phyloP scores from a whole-genome alignment of 2,113 vertebrate genomes.

The Gulo gulo region DNA sequence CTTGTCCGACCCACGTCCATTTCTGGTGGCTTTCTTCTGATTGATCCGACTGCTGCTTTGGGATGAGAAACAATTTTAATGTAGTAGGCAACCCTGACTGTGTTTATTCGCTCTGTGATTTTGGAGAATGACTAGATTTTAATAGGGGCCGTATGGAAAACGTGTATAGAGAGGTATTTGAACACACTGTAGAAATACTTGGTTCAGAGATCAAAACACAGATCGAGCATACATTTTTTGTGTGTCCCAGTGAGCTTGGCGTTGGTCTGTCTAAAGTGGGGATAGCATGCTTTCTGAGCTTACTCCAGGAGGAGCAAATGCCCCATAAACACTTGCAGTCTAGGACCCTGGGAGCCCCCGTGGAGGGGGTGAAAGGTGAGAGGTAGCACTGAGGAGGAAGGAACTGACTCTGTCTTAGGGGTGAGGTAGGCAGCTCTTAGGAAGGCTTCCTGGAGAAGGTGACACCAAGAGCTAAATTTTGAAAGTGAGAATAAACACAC shows the following conservation, averaged over 20 bases:
- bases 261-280: not conserved
- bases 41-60: not conserved
- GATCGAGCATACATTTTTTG: not conserved
- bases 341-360: not conserved
- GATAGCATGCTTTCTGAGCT: not conserved
- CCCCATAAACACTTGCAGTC: not conserved
- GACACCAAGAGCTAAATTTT: not conserved
- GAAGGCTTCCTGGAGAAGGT: not conserved
- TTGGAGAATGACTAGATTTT: conserved; percentile 9
- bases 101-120: not conserved
- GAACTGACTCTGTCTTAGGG: too few species aligned
- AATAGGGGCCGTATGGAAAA: not conserved
- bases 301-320: not conserved
- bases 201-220: not conserved
- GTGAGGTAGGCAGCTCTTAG: not conserved
- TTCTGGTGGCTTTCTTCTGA: not conserved
- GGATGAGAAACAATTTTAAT: not conserved
- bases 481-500: not conserved
- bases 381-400: not conserved
- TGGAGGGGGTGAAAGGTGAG: not conserved
- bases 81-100: not conserved
- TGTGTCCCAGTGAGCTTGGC: not conserved
- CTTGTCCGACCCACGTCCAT: not conserved
- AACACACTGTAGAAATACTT: not conserved
- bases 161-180: not conserved